Evolutionary conservation across 2,797 vertebrate species (phyloP).

Genomic region (Astyanax mexicanus): DNA sequence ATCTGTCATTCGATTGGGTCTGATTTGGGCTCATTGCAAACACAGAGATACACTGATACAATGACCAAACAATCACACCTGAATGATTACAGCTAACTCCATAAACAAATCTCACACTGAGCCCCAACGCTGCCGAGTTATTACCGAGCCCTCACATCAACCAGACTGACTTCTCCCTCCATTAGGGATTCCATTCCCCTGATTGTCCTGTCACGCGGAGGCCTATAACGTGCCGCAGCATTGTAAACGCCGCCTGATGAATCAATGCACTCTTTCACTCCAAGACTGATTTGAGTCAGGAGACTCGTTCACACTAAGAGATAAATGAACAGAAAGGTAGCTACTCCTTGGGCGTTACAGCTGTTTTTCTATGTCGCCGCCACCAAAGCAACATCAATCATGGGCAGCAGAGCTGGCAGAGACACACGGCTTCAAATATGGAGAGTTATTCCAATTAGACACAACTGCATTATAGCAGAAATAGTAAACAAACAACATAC

Average conservation of each 20-base stretch:
- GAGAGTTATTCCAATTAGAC: conserved; percentile 15
- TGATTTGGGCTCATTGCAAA: conserved; percentile 3
- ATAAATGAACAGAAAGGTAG: conserved; percentile 57
- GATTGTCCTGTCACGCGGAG: conserved; percentile 73
- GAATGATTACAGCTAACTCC: conserved; percentile 32
- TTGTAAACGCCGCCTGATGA: conserved; percentile 55
- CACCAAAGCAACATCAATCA: conserved; percentile 62
- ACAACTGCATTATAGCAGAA: conserved; percentile 6
- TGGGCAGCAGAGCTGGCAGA: background rate
- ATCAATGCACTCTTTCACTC: conserved; percentile 69
- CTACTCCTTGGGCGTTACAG: conserved; percentile 24
- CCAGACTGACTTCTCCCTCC: conserved; percentile 57
- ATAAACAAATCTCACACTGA: conserved; percentile 34
- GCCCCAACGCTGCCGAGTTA: conserved; percentile 4
- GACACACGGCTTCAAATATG: conserved; percentile 20
- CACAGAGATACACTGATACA: background rate
- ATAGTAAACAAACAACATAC: conserved; percentile 27
- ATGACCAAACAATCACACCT: conserved; percentile 15
- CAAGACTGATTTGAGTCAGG: conserved; percentile 61
- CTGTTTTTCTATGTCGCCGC: conserved; percentile 39
- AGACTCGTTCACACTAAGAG: conserved; percentile 55
- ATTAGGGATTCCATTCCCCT: conserved; percentile 78
- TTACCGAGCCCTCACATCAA: conserved; percentile 31
- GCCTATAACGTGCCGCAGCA: conserved; percentile 60
- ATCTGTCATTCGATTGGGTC: conserved; percentile 12